Percentiles rank a stretch among this genome's conserved stretches.
phyloP scores from a whole-genome alignment of 1,140 invertebrate genomes.

The Marisa cornuarietis region DNA sequence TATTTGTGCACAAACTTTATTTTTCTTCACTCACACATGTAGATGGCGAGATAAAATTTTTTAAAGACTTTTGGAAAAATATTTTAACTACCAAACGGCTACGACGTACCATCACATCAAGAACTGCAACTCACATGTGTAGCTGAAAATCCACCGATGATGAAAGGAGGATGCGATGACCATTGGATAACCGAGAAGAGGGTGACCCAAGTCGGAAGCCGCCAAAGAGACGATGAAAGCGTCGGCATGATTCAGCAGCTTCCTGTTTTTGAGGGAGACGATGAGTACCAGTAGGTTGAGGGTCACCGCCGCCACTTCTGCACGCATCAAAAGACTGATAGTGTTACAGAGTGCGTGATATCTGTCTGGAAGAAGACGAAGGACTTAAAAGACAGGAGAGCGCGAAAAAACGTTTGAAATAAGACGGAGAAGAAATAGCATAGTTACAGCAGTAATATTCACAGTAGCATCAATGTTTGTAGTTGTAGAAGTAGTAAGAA shows the following conservation, averaged over 20 bases:
- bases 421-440: too few species aligned
- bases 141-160: constrained; percentile 26
- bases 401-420: background rate
- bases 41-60: too few species aligned
- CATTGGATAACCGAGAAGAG: constrained; percentile 31
- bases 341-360: background rate
- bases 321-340: background rate
- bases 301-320: constrained; percentile 20
- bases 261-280: constrained; percentile 19
- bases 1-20: too few species aligned
- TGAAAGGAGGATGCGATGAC: constrained; percentile 24
- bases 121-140: constrained; percentile 18
- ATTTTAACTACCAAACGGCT: too few species aligned
- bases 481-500: too few species aligned
- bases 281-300: constrained; percentile 26
- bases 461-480: too few species aligned
- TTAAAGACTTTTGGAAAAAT: too few species aligned
- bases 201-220: constrained; percentile 33
- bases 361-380: background rate
- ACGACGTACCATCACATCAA: background rate
- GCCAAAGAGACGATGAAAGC: constrained; percentile 26
- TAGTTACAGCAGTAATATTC: too few species aligned
- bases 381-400: background rate
- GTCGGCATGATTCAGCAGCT: constrained; percentile 18
- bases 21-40: too few species aligned